These are phyloP conservation scores for Subacronicta megacephala DNA, from an alignment of 2,888 invertebrate genomes.

Conservation along the genomic window DNA sequence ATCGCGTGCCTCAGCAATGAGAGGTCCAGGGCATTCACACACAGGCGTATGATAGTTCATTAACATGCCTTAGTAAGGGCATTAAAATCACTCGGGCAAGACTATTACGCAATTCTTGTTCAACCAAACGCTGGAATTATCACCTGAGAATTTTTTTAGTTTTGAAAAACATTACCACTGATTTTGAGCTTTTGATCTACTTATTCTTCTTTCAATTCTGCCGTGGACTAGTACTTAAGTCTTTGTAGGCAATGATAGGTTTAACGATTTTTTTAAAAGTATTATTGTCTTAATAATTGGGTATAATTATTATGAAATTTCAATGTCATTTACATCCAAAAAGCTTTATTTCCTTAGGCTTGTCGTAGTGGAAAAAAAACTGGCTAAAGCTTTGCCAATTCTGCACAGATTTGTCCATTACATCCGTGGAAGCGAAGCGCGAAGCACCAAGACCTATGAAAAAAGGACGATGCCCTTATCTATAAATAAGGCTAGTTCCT, in stretches of 20 bases:
- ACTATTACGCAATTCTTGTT: slow-evolving; percentile 63
- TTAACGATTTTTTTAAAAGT: too few relatives aligned
- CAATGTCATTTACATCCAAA: background rate
- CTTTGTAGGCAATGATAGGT: background rate
- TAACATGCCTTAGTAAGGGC: slow-evolving; percentile 59
- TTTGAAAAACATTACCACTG: slow-evolving; percentile 13
- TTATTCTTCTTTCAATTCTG: slow-evolving; percentile 3
- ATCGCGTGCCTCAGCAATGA: slow-evolving; percentile 54
- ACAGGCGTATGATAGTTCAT: slow-evolving; percentile 59
- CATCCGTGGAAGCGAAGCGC: slow-evolving; percentile 45
- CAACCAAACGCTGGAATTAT: slow-evolving; percentile 42
- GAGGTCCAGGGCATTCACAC: slow-evolving; percentile 62
- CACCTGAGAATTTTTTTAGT: slow-evolving; percentile 43
- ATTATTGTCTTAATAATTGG: too few relatives aligned
- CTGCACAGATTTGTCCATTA: slow-evolving; percentile 55
- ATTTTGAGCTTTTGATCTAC: slow-evolving; percentile 6
- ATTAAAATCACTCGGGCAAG: slow-evolving; percentile 57
- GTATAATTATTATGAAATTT: too few relatives aligned
- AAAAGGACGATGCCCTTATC: slow-evolving; percentile 74
- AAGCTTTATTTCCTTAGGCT: background rate
- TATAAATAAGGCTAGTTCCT: slow-evolving; percentile 70
- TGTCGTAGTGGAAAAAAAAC: too few relatives aligned
- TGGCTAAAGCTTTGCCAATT: slow-evolving; percentile 28
- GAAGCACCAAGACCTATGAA: slow-evolving; percentile 58
- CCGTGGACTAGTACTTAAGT: slow-evolving; percentile 11